Evolutionary conservation across 2,113 vertebrate species (phyloP).

Genomic region (Sceloporus tristichus): DNA sequence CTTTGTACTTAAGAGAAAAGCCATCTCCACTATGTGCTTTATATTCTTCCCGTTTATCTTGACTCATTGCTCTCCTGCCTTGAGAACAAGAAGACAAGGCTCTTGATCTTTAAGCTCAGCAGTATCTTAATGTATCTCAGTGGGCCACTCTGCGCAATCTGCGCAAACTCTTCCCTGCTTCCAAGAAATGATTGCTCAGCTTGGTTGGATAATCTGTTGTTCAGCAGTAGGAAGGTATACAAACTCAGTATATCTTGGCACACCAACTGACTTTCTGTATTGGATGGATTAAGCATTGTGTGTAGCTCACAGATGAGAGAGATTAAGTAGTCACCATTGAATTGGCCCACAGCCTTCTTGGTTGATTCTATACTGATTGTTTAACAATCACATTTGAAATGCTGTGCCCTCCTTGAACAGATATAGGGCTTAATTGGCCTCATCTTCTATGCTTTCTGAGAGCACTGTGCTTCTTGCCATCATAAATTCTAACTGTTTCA

Average conservation of each 20-base stretch:
- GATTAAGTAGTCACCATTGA: neutral
- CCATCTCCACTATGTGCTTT: slow-evolving; percentile 26
- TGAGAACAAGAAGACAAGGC: neutral
- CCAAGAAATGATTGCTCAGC: neutral
- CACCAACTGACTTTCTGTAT: neutral
- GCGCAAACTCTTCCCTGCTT: neutral
- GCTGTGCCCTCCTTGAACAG: neutral
- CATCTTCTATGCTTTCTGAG: neutral
- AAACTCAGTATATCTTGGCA: neutral
- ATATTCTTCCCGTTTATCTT: neutral
- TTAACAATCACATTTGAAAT: neutral
- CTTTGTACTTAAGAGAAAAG: neutral
- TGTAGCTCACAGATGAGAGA: neutral
- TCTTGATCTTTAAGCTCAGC: neutral
- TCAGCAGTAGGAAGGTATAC: neutral
- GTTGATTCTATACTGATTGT: neutral
- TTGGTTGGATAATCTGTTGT: neutral
- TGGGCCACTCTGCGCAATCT: neutral
- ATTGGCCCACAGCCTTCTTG: neutral
- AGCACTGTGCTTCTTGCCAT: neutral
- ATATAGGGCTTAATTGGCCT: neutral
- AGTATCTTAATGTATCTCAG: too few relatives aligned
- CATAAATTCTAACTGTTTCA: neutral
- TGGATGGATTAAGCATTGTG: neutral
- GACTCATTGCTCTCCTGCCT: neutral